Percentiles rank a stretch among this genome's conserved stretches.
Conservation (phyloP, 2,113 vertebrate species). For the Ophiodon elongatus region DNA sequence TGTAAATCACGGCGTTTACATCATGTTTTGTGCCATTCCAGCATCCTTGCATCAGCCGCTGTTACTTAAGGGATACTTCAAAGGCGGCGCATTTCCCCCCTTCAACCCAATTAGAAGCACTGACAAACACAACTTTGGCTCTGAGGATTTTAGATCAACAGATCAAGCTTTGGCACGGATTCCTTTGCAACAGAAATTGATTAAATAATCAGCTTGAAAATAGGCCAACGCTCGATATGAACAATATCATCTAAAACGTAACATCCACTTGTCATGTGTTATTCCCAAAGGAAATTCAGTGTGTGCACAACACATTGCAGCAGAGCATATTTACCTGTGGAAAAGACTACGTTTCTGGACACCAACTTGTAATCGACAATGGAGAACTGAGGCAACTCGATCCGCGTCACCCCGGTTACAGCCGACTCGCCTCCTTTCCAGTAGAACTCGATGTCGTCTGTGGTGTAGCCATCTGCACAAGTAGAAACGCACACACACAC, state of each 20-base stretch:
- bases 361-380: slow-evolving; percentile 96
- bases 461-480: slow-evolving; percentile 93
- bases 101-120: slow-evolving; percentile 69
- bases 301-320: neutral
- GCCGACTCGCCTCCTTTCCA: slow-evolving; percentile 94
- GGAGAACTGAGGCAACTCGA: slow-evolving; percentile 95
- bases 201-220: slow-evolving; percentile 48
- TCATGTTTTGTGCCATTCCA: slow-evolving; percentile 14
- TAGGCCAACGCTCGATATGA: slow-evolving; percentile 23
- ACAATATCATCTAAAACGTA: slow-evolving; percentile 35
- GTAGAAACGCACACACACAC: slow-evolving; percentile 47
- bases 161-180: slow-evolving; percentile 53
- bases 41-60: slow-evolving; percentile 1
- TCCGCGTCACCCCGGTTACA: slow-evolving; percentile 93
- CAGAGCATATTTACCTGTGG: slow-evolving; percentile 87
- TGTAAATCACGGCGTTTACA: slow-evolving; percentile 15
- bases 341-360: slow-evolving; percentile 95
- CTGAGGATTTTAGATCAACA: slow-evolving; percentile 58
- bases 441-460: slow-evolving; percentile 97
- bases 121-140: slow-evolving; percentile 58
- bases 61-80: slow-evolving; percentile 58
- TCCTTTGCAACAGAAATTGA: slow-evolving; percentile 40
- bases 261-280: neutral
- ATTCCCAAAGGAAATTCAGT: slow-evolving; percentile 12
- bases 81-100: slow-evolving; percentile 46